Evolutionary conservation across 2,797 vertebrate species (phyloP), one percentile per base, ranked within the genome.

Genomic region (Sebastes wilsoni): DNA sequence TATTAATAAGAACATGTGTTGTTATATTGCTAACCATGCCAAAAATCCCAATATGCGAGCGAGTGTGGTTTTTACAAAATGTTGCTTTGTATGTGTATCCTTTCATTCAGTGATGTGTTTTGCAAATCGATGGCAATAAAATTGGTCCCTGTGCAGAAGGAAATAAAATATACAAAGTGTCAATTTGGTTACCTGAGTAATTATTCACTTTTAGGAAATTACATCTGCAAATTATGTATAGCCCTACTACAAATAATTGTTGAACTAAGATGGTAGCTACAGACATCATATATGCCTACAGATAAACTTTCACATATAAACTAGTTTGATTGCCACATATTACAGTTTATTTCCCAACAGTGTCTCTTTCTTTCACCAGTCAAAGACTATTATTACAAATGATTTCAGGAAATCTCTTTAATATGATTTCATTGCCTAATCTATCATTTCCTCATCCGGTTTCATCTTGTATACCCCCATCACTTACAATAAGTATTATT

Each of bases 381-480:
- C 18, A 52, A 20, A 52, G 46, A 23, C 16, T 20, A 9, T 23
- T 6, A n/a, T 42, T 16, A 8, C 10, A 7, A 7, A 7, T 55
- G 22, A 23, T 34, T 75, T 27, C 42, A 46, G 42, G 42, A 42
- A 42, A 42, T 42, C 18, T 46, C 38, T 55, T 70, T 14, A 52
- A 73, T 16, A 34, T 7, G 20, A 69, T 42, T 27, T 52, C 0
- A 5, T 52, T 38, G 25, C 23, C 14, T 60, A 76, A 87, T 67
- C 70, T 76, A 27, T 71, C 0, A 61, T 71, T 86, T 82, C 38
- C 52, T 71, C 64, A 83, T 32, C 20, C 36, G 59, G 36, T 77
- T 86, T 72, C 49, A 52, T 81, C 55, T 61, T 74, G 66, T 68
- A 80, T 71, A 85, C 55, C 22, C 59, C 59, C 64, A 86, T 85